Base-by-base conservation (phyloP, 1,140 invertebrate species). In the Dreissena polymorpha region DNA sequence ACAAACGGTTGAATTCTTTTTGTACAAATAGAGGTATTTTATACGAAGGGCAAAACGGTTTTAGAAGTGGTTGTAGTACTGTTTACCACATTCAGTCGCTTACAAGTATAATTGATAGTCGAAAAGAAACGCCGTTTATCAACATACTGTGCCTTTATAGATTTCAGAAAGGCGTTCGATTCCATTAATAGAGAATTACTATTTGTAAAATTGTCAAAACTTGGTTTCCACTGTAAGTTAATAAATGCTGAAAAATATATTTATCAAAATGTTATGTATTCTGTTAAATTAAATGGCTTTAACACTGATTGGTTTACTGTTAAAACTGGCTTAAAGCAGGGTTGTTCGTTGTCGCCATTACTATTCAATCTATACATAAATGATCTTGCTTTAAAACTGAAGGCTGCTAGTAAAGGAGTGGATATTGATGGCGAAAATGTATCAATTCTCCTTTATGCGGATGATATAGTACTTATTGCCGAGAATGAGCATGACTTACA, bases 291-390 rank as follows among this genome's bases (percentile, higher is more conserved):
- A 6, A 60, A 82, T 27, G 27, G 57, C 27, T 63, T 71, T 71
- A 21, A 50, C 57, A 60, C 72, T 39, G 78, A 81, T 12, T 68
- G 49, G 21, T 83, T 84, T 57, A 29, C 16, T 21, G 75, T 50
- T 67, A 78, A 74, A 5, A 69, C 67, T 1, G 81, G 73, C 53
- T 51, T 84, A 7, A 68, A 65, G 49, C 82, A 86, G 60, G 82
- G 82, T 16, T 80, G 83, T 50, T 50, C 76, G 10, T 72, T 86
- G 23, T 67, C 75, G 27, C 81, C 81, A 3, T 21, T 84, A 18
- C 64, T 84, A 60, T 86, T 82, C 23, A 76, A 57, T 49, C 71
- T 86, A 0, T 86, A 75, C 63, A 73, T 73, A 0, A 85, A 84
- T 75, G 85, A 86, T 25, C 53, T 73, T 27, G 68, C 73, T 50